Base-by-base conservation (phyloP, 2,888 invertebrate genomes). In the Drosophila prostipennis region DNA sequence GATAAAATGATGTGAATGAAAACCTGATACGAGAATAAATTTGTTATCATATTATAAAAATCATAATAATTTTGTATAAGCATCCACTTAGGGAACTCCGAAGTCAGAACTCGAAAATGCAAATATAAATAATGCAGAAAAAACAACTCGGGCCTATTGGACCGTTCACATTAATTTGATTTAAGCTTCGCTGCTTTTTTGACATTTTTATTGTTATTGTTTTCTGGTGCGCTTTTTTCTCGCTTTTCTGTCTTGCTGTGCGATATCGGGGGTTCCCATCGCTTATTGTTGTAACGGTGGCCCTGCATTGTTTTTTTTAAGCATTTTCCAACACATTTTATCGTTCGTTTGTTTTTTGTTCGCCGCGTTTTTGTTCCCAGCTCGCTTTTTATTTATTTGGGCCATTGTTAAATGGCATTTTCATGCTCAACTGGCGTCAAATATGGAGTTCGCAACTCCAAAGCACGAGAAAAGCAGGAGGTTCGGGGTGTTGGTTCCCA, bases 171-270 rank as follows among this genome's bases (percentile, higher is more conserved):
- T 88, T 88, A 84, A 88, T 88, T 88, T 84, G 83, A 84, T 84
- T 88, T 85, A 88, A 80, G 78, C 89, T 56, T 76, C 74, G 87
- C 71, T 87, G 82, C 73, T 75, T 77, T 88, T 86, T 79, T 88
- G 89, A 88, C 83, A 86, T 88, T 88, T 88, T 84, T 88, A 88
- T 84, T 84, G 89, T 86, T 83, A 82, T 87, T 85, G 79, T 85
- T 80, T 71, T 82, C 63, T 82, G 53, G 64, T 67, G 32, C 23
- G 69, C 65, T 73, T 73, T 87, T 85, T 88, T 82, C 74, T 78
- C 78, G 65, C 65, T 86, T 83, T 82, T 60, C 40, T 72, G 46
- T 55, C 64, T 67, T 37, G 60, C 61, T 78, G 63, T 65, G 76
- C 71, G 77, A 63, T 79, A 79, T 80, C 80, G 63, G 81, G 76